Evolutionary conservation across 2,113 vertebrate species (phyloP), one percentile per base, ranked within the genome.

Genomic region (Cottus gobio): DNA sequence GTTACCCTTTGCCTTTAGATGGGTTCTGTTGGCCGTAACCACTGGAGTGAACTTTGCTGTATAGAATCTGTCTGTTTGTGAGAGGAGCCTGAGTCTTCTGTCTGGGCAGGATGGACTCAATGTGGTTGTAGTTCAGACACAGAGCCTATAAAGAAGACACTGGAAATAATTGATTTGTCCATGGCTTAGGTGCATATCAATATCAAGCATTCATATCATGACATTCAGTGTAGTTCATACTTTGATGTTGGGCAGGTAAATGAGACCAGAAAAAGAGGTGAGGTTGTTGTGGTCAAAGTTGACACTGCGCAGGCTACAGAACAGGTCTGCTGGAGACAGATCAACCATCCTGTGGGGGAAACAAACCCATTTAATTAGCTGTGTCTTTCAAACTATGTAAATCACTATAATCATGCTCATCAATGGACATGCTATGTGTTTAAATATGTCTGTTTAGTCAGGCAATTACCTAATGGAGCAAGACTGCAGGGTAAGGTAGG

Each of bases 281-380:
- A 97, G 95, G 73, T 95, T 92, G 80, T 97, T 97, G 77, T 96
- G 95, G 83, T 97, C 93, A 44, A 97, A 92, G 88, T 97, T 97
- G 80, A 96, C 79, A 0, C 68, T 94, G n/a, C 60, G 89, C 26
- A 96, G 75, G 67, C 89, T 95, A 73, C 64, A 84, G 83, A 97
- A 97, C 12, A 95, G 89, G 4, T 96, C 95, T 71, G 88, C 62
- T 61, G 96, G 95, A 78, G 92, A 73, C 44, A 97, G 81, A 75
- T 96, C 95, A 44, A 96, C 93, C 54, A 87, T 91, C 92, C 95
- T 96, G 83, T 54, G 24, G 3, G 26, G 7, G 24, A 24, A 58
- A 8, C 44, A 34, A 70, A 31, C 3, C 3, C 11, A 4, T 80
- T 50, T 16, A 28, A 64, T 57, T 11, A 34, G 18, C 2, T 1